A percentile compares a stretch with the other conserved stretches of the same genome.
phyloP scores from a whole-genome alignment of 2,113 vertebrate genomes.

The Forbesichthys papilliferus region DNA sequence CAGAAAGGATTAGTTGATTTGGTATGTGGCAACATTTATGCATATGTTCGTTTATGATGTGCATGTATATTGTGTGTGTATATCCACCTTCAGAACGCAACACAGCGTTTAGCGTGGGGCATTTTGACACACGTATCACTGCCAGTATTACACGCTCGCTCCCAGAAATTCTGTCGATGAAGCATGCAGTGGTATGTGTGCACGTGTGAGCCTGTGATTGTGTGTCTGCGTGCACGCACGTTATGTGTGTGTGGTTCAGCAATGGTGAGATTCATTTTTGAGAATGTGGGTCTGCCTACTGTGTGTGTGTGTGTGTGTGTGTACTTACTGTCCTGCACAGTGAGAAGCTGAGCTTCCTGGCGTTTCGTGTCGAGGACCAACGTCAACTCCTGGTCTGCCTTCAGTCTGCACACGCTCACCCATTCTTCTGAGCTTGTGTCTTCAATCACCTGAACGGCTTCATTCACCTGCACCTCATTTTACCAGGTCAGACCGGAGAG shows the following conservation, averaged over 20 bases:
- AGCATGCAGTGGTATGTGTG: background rate
- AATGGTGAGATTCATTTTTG: background rate
- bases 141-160: background rate
- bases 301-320: background rate
- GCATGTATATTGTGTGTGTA: no score
- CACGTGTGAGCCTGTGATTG: background rate
- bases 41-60: no score
- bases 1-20: no score
- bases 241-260: background rate
- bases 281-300: background rate
- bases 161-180: background rate
- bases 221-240: background rate
- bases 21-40: no score
- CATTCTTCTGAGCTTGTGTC: background rate
- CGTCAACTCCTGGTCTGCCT: slow-evolving; percentile 43
- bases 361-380: slow-evolving; percentile 37
- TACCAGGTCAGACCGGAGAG: background rate
- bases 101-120: background rate
- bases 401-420: slow-evolving; percentile 27
- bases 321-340: slow-evolving; percentile 57
- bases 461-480: background rate
- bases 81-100: background rate
- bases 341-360: slow-evolving; percentile 31
- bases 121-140: background rate
- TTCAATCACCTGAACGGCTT: background rate